Base-by-base conservation (phyloP, 1,140 invertebrate genomes). In the Anthonomus grandis region DNA sequence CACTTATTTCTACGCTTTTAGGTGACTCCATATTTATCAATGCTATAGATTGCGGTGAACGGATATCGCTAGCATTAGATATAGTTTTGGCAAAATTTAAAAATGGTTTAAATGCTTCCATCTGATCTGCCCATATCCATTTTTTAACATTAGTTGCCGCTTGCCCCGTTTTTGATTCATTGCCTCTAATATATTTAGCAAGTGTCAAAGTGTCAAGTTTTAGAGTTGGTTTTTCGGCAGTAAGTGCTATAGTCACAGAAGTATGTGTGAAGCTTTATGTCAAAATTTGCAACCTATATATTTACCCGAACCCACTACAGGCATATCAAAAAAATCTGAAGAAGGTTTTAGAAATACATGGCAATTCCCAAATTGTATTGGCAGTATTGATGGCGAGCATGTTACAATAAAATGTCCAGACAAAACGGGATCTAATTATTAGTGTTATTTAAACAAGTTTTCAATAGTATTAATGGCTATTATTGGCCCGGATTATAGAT, bases 241-340 rank as follows among this genome's bases (percentile, higher is more conserved):
- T 60, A 18, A 15, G 50, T 47, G 9, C n/a, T n/a, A n/a, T 24
- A 21, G 48, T 59, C 18, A 44, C 12, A 37, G 3, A 17, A 46
- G 52, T 45, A 47, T 57, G 5, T 42, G 18, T 37, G 37, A 50
- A 49, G 47, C 31, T 18, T 18, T 37, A 36, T 37, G n/a, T n/a
- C n/a, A n/a, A n/a, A n/a, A n/a, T n/a, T n/a, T n/a, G n/a, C n/a
- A 31, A n/a, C n/a, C n/a, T 31, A 31, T 31, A 31, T 31, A 31
- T 31, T 31, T 31, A 31, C 27, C 27, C 6, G 27, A 31, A 31
- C 27, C 27, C 27, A 31, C 27, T 31, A 31, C 27, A 31, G 27
- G n/a, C 6, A 31, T 31, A 31, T 31, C 6, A n/a, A 31, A 31
- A 31, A 31, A 31, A 31, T n/a, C 27, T 31, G 27, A 31, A 31